Base-by-base conservation (phyloP, 2,888 invertebrate genomes). In the Scelioninae gen. 2 region DNA sequence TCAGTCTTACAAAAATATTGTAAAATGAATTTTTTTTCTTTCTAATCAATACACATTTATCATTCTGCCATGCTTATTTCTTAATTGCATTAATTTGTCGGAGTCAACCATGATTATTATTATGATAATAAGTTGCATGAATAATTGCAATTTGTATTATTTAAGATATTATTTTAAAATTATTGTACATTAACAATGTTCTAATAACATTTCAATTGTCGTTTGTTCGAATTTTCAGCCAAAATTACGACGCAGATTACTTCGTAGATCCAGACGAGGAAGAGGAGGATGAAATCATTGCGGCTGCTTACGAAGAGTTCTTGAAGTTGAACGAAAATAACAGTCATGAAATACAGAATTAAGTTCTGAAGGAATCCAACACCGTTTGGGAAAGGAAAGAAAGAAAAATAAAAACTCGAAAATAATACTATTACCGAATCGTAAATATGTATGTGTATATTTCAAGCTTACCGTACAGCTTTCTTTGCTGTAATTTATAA, bases 261-360 rank as follows among this genome's bases (percentile, higher is more conserved):
- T 69, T 43, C n/a, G n/a, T n/a, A 57, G 75, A 74, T 33, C 41
- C 43, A 45, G 77, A 78, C 6, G 81, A 81, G 6, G 80, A 81
- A 0, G 81, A 80, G 9, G 83, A 83, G 6, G 83, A 83, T 15
- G 83, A 84, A 10, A 78, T 78, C n/a, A 81, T 85, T 31, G 82
- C 83, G 10, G 81, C 76, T 22, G 85, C 85, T 55, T 85, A 81
- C 41, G 85, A 85, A 69, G 83, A 84, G 60, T 85, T 85, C 67
- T 78, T 85, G 37, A 82, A 81, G 35, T 45, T 80, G 9, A 64
- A 79, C 48, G 81, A 80, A 33, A 80, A 80, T 35, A 79, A 78
- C 50, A 81, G 74, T 33, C 76, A 74, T 46, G 41, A 64, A 15
- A 48, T 58, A 9, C 52, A 64, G 28, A 52, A 63, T 41, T 52